Evolutionary conservation across 2,113 vertebrate species (phyloP).

Genomic region (Sprattus sprattus): DNA sequence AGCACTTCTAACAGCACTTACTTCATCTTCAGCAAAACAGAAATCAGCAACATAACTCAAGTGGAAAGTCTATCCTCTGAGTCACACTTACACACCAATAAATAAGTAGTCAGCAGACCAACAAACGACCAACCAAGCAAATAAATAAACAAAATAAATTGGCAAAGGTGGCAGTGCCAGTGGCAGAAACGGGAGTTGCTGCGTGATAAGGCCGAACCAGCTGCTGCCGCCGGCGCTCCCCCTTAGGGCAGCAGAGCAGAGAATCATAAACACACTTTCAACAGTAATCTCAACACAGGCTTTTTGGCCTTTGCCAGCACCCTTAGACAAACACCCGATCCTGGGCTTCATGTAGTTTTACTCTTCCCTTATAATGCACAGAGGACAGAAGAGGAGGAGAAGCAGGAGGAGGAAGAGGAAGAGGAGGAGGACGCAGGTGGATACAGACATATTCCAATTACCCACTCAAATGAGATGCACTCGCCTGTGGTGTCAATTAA

Average conservation of each 20-base stretch:
- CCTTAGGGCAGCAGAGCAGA: too few relatives aligned
- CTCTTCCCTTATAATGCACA: too few relatives aligned
- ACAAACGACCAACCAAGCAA: neutral
- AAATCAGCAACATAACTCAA: neutral
- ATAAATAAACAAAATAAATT: conserved; percentile 23
- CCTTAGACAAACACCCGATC: neutral
- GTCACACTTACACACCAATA: neutral
- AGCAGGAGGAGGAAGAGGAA: too few relatives aligned
- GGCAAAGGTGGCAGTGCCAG: neutral
- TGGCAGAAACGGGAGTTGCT: neutral
- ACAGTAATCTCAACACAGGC: neutral
- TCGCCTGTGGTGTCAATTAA: too few relatives aligned
- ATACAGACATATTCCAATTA: too few relatives aligned
- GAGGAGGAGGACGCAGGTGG: too few relatives aligned
- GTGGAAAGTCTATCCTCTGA: neutral
- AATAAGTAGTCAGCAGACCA: neutral
- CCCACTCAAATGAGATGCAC: too few relatives aligned
- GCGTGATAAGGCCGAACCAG: neutral
- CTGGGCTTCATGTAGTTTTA: too few relatives aligned
- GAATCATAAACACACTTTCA: neutral
- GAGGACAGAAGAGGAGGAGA: too few relatives aligned
- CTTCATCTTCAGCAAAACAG: neutral
- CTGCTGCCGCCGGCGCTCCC: too few relatives aligned
- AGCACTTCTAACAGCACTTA: too few relatives aligned
- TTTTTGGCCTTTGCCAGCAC: neutral